Percentiles rank a stretch among this genome's conserved stretches.
Evolutionary conservation across 2,797 vertebrate genomes (phyloP).

Genomic region (Loris lydekkerianus): DNA sequence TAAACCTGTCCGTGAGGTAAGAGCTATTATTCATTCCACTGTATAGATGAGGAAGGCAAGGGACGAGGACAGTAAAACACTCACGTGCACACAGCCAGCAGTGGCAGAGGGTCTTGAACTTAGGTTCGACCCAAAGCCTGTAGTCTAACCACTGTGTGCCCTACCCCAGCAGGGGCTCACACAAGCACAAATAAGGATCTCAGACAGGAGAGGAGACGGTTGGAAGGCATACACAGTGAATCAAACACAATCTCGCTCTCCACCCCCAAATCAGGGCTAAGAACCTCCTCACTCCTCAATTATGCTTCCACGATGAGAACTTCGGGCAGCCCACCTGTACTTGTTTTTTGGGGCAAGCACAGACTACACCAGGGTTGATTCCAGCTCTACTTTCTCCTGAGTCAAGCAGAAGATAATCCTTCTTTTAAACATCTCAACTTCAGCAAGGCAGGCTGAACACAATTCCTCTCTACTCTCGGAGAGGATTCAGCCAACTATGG

Average conservation of each 20-base stretch:
- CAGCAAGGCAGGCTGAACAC: not conserved
- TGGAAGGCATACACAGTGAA: fast-evolving
- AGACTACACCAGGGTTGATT: not conserved
- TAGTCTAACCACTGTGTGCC: not conserved
- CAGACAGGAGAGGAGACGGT: not conserved
- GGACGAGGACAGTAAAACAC: not conserved
- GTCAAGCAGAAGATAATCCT: not conserved
- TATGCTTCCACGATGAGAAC: fast-evolving
- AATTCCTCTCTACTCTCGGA: not conserved
- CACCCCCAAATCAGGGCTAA: not conserved
- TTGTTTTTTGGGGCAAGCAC: not conserved
- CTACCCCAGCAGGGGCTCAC: not conserved
- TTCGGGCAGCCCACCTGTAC: not conserved
- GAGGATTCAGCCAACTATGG: not conserved
- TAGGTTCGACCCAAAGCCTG: not conserved
- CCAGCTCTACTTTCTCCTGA: not conserved
- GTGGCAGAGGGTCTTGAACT: not conserved
- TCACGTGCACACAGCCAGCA: not conserved
- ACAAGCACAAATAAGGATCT: fast-evolving
- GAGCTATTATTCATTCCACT: not conserved
- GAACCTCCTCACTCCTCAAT: not conserved
- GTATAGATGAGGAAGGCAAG: not conserved
- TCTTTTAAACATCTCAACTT: not conserved
- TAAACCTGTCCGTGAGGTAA: not conserved
- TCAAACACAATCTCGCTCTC: not conserved